Evolutionary conservation across 92 coral and sea anemone genomes (phyloP), one percentile per base, ranked within the genome.

Genomic region (Desmophyllum pertusum): DNA sequence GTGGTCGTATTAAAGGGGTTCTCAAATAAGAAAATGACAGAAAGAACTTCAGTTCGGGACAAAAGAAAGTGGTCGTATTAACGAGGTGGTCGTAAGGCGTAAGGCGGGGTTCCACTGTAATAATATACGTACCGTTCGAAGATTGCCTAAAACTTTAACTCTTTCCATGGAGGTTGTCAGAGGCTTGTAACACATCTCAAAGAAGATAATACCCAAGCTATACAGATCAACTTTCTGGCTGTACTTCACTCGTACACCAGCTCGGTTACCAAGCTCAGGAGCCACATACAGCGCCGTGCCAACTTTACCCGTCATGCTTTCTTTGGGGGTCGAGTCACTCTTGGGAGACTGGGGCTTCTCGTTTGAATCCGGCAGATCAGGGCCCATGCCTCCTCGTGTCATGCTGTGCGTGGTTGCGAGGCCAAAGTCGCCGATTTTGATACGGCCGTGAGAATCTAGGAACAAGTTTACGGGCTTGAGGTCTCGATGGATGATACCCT

Each of bases 401-500:
- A 93, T 87, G 40, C 93, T 84, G 72, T 97, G 97, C 14, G 98
- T 94, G 23, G 97, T 94, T 23, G 99, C 99, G 30, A 97, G 92
- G 46, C 99, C 99, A 70, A 97, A 97, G 93, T 97, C 99, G 33
- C 99, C 99, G 36, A 97, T 94, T 84, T 94, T 97, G 48, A 97
- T 93, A 42, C 87, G 92, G 53, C 98, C 99, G 73, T 86, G 86
- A 48, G 91, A 92, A 85, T 97, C 98, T 27, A 97, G 97, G 87
- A 97, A 97, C 70, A 97, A 86, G 85, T 97, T 97, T 31, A 94
- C 98, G 1, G 99, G 99, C 85, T 97, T 97, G 25, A 97, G 88
- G 70, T 97, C 99, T n/a, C 99, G 96, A 81, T 97, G 99, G 65
- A 97, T 97, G 81, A 97, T 94, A 23, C 99, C 99, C 99, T 95